Evolutionary conservation across 2,797 vertebrate species (phyloP).

Genomic region (Myotis pilosus): DNA sequence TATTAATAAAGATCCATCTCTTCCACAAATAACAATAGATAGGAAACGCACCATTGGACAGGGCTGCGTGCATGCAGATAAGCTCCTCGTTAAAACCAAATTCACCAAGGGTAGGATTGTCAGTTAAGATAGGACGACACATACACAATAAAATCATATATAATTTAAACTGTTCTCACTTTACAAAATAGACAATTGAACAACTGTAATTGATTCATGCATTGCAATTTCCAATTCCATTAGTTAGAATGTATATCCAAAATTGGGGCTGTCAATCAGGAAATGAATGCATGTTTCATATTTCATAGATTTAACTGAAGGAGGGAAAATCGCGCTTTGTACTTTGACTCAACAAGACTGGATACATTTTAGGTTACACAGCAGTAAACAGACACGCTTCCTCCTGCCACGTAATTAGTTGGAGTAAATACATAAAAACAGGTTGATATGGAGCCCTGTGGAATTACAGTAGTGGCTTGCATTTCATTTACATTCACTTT

Average conservation of each 20-base stretch:
- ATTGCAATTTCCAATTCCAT: constrained; percentile 78
- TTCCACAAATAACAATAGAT: constrained; percentile 58
- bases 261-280: constrained; percentile 83
- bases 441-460: not conserved
- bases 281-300: constrained; percentile 70
- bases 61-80: not conserved
- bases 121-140: constrained; percentile 48
- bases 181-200: constrained; percentile 77
- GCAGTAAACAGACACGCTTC: constrained; percentile 65
- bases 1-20: constrained; percentile 58
- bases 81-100: constrained; percentile 68
- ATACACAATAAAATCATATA: constrained; percentile 63
- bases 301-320: constrained; percentile 77
- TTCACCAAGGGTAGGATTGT: constrained; percentile 53
- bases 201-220: constrained; percentile 78
- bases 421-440: not conserved
- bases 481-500: not conserved
- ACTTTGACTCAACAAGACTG: constrained; percentile 29
- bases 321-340: constrained; percentile 51
- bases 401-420: constrained; percentile 29
- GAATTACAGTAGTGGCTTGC: not conserved
- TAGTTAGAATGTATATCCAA: constrained; percentile 74
- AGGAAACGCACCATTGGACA: constrained; percentile 29
- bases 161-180: constrained; percentile 76
- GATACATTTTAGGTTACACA: constrained; percentile 36